phyloP scores from a whole-genome alignment of 2,113 vertebrate genomes.

The Trichomycterus rosablanca region DNA sequence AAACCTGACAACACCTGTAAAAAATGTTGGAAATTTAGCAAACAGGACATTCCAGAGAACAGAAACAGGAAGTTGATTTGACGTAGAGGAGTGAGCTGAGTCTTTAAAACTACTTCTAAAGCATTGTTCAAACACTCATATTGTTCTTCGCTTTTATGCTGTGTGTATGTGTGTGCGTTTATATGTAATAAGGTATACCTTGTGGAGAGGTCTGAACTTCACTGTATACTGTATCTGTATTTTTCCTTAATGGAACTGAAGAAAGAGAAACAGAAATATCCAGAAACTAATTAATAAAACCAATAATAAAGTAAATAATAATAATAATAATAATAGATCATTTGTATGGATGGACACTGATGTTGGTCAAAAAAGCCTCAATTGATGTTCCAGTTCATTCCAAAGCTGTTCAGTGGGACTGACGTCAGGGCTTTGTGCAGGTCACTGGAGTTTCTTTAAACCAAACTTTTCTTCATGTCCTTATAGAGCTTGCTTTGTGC shows the following conservation, averaged over 20 bases:
- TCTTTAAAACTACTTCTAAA: neutral
- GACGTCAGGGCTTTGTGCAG: too few species aligned
- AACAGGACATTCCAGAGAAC: slow-evolving; percentile 57
- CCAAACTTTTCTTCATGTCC: too few species aligned
- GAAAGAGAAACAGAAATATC: neutral
- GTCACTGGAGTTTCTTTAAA: too few species aligned
- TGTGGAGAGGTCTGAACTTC: slow-evolving; percentile 63
- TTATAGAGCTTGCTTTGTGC: too few species aligned
- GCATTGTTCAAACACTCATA: neutral
- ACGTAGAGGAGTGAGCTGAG: neutral
- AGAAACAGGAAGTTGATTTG: slow-evolving; percentile 45
- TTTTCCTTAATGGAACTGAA: slow-evolving; percentile 62
- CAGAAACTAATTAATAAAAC: neutral
- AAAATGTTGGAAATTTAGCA: slow-evolving; percentile 38
- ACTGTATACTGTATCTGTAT: slow-evolving; percentile 71
- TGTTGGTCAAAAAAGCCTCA: too few species aligned
- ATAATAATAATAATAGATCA: too few species aligned
- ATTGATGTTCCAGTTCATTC: too few species aligned
- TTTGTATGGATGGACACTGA: too few species aligned
- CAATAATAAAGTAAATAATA: too few species aligned
- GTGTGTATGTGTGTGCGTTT: neutral
- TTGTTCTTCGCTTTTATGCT: too few species aligned
- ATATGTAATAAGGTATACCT: slow-evolving; percentile 43
- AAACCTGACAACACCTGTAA: too few species aligned
- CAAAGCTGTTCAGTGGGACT: too few species aligned